These are phyloP conservation scores for Drosophila siamana DNA, from an alignment of 2,888 invertebrate species.

Conservation along the genomic window DNA sequence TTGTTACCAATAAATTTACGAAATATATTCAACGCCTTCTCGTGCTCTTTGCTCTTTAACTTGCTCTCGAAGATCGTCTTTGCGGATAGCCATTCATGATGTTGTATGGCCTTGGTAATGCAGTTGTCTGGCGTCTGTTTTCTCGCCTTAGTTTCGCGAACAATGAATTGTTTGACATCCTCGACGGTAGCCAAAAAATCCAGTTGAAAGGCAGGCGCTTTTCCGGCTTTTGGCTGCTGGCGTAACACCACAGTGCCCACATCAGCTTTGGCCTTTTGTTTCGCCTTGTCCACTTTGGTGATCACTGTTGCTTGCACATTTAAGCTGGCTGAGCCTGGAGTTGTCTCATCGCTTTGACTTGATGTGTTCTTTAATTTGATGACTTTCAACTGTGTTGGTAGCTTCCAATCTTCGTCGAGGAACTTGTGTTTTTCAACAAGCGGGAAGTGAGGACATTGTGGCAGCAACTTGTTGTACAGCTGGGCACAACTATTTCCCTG, in stretches of 20 bases:
- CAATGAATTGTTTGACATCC: slow-evolving; percentile 76
- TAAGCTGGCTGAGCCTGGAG: background rate
- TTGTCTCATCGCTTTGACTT: slow-evolving; percentile 25
- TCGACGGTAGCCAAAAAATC: slow-evolving; percentile 68
- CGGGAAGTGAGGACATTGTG: slow-evolving; percentile 71
- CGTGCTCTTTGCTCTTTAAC: slow-evolving; percentile 65
- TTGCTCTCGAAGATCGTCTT: slow-evolving; percentile 78
- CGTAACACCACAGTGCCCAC: slow-evolving; percentile 60
- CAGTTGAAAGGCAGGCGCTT: slow-evolving; percentile 51
- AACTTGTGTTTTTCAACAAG: slow-evolving; percentile 58
- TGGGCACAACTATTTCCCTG: slow-evolving; percentile 63
- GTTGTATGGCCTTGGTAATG: slow-evolving; percentile 70
- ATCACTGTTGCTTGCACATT: slow-evolving; percentile 33
- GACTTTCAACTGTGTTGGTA: slow-evolving; percentile 56
- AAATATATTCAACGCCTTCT: slow-evolving; percentile 80
- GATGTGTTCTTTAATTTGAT: background rate
- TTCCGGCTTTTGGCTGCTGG: background rate
- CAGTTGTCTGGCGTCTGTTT: slow-evolving; percentile 55
- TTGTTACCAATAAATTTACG: slow-evolving; percentile 81
- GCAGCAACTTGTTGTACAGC: slow-evolving; percentile 68
- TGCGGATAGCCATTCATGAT: slow-evolving; percentile 81
- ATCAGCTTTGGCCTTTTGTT: slow-evolving; percentile 58
- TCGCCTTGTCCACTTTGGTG: slow-evolving; percentile 56
- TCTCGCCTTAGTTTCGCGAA: slow-evolving; percentile 71
- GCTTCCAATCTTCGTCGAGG: slow-evolving; percentile 43